Evolutionary conservation across 2,113 vertebrate genomes (phyloP).

Genomic region (Mugil cephalus): DNA sequence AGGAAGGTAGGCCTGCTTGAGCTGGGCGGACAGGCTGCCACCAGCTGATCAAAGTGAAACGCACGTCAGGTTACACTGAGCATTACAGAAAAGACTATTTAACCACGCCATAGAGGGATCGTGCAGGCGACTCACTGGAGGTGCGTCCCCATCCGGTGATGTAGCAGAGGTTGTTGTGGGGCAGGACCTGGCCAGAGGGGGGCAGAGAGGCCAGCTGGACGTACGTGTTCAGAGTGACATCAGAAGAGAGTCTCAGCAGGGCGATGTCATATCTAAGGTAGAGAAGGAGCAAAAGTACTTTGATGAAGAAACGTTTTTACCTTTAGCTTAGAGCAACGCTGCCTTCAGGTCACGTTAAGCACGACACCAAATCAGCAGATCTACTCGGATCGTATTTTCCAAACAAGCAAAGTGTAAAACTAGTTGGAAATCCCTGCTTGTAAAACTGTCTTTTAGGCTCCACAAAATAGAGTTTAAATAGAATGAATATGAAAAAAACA

Average conservation of each 20-base stretch:
- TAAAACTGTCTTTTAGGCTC: not conserved
- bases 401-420: too few relatives aligned
- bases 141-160: constrained; percentile 91
- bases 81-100: not conserved
- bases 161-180: constrained; percentile 86
- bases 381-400: not conserved
- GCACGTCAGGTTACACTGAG: not conserved
- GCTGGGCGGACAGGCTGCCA: constrained; percentile 80
- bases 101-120: not conserved
- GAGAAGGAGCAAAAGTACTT: not conserved
- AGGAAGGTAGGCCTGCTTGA: constrained; percentile 87
- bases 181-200: constrained; percentile 73
- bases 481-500: not conserved
- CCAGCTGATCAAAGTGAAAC: constrained; percentile 70
- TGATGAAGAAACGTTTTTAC: not conserved
- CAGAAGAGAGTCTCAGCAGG: constrained; percentile 82
- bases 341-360: not conserved
- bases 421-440: not conserved
- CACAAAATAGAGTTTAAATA: not conserved
- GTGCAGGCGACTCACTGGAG: constrained; percentile 79
- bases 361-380: not conserved
- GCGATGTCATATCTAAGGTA: constrained; percentile 76
- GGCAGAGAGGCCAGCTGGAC: constrained; percentile 88
- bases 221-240: constrained; percentile 80
- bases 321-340: not conserved